Conservation (phyloP, 2,888 invertebrate species). For the Penaeus monodon region DNA sequence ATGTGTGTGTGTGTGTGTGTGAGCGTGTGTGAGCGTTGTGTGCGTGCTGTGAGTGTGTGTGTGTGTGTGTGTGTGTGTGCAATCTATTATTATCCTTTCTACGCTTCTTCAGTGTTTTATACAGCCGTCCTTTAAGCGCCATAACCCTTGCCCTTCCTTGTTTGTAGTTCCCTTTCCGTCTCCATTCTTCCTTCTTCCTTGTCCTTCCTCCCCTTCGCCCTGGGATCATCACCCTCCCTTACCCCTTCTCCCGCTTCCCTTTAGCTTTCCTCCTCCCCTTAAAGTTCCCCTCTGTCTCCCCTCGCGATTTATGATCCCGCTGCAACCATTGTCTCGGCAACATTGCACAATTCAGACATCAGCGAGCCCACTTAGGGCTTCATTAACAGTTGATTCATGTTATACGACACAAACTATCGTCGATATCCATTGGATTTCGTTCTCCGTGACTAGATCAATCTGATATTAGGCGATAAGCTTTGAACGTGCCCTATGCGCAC, state of each 20-base stretch:
- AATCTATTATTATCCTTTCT: background rate
- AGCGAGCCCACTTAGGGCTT: slow-evolving; percentile 58
- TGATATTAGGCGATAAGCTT: slow-evolving; percentile 32
- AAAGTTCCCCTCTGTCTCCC: slow-evolving; percentile 51
- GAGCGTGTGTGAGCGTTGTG: too few species aligned
- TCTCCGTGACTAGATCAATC: slow-evolving; percentile 35
- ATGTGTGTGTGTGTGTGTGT: too few species aligned
- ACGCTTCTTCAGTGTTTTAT: background rate
- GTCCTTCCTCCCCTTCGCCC: background rate
- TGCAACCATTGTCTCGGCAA: slow-evolving; percentile 60
- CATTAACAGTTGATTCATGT: slow-evolving; percentile 60
- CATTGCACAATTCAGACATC: slow-evolving; percentile 60
- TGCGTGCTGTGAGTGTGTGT: background rate
- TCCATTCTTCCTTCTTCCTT: background rate
- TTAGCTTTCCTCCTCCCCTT: slow-evolving; percentile 25
- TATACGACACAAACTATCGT: slow-evolving; percentile 36
- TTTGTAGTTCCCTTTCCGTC: background rate
- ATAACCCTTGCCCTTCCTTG: background rate
- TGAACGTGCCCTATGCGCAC: slow-evolving; percentile 27
- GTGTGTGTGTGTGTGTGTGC: background rate
- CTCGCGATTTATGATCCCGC: slow-evolving; percentile 55
- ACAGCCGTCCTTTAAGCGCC: background rate
- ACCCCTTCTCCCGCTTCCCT: slow-evolving; percentile 12
- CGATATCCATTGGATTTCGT: slow-evolving; percentile 50
- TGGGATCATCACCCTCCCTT: background rate